Evolutionary conservation across 1,140 invertebrate genomes (phyloP).

Genomic region (Helicoverpa armigera): DNA sequence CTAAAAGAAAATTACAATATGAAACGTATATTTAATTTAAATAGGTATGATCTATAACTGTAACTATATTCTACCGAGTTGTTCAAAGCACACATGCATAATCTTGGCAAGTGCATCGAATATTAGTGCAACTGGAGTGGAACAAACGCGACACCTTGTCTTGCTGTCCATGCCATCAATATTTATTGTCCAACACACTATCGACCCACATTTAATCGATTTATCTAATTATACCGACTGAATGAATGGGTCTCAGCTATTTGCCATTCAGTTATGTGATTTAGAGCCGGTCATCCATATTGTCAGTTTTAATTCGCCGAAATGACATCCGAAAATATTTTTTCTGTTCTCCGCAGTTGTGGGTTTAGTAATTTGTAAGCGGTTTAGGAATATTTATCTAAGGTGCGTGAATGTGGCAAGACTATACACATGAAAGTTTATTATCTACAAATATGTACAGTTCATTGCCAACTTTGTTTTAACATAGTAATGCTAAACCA

Average conservation of each 20-base stretch:
- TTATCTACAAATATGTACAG: neutral
- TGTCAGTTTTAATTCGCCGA: conserved; percentile 10
- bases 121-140: conserved; percentile 63
- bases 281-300: conserved; percentile 24
- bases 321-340: neutral
- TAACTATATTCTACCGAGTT: neutral
- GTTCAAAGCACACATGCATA: conserved; percentile 6
- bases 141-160: conserved; percentile 55
- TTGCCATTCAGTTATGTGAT: conserved; percentile 41
- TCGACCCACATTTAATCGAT: conserved; percentile 42
- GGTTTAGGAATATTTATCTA: too few species aligned
- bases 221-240: conserved; percentile 20
- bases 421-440: too few species aligned
- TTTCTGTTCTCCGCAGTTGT: neutral
- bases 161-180: conserved; percentile 55
- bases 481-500: neutral
- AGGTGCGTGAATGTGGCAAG: too few species aligned
- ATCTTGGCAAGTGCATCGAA: conserved; percentile 61
- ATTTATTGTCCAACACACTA: conserved; percentile 56
- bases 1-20: too few species aligned
- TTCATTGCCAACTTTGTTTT: neutral
- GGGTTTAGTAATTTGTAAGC: neutral
- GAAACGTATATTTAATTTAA: neutral
- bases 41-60: neutral
- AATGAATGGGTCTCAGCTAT: conserved; percentile 37